Conservation (phyloP, 2,888 invertebrate species). For the Clepsis dumicolana region DNA sequence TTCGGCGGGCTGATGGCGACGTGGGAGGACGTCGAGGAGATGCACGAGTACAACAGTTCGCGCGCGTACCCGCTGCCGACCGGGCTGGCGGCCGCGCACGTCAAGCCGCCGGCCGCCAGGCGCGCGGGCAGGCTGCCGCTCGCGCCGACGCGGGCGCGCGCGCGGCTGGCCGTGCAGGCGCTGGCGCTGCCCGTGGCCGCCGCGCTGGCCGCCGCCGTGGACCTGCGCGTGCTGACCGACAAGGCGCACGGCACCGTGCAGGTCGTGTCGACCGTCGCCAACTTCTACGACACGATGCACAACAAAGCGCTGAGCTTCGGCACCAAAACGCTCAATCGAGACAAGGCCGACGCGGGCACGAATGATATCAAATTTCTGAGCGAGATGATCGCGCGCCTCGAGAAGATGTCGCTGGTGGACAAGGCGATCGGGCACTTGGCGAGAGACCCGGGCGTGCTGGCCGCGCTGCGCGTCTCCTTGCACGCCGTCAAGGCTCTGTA, state of each 20-base stretch:
- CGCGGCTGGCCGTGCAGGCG: conserved; percentile 15
- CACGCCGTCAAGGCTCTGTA: conserved; percentile 14
- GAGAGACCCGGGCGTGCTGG: conserved; percentile 1
- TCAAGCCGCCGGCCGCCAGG: conserved; percentile 1
- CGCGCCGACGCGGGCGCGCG: neutral
- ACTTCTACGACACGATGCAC: conserved; percentile 16
- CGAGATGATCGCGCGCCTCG: conserved; percentile 2
- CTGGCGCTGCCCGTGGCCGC: conserved; percentile 9
- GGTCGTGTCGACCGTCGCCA: conserved; percentile 6
- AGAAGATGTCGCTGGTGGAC: conserved; percentile 1
- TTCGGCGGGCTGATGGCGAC: conserved; percentile 11
- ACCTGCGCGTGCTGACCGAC: conserved; percentile 14
- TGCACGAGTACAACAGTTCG: conserved; percentile 20
- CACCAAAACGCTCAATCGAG: neutral
- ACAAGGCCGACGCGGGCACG: neutral
- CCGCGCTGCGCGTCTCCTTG: neutral
- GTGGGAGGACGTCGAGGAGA: conserved; percentile 17
- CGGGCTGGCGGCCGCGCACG: neutral
- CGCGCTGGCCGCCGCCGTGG: conserved; percentile 15
- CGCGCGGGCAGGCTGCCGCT: too few species aligned
- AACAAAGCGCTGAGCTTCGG: neutral
- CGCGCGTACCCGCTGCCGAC: conserved; percentile 6
- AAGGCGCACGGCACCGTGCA: conserved; percentile 5
- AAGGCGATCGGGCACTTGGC: neutral
- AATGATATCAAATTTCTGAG: conserved; percentile 3